phyloP scores from a whole-genome alignment of 2,113 vertebrate species.

The Macquaria australasica region DNA sequence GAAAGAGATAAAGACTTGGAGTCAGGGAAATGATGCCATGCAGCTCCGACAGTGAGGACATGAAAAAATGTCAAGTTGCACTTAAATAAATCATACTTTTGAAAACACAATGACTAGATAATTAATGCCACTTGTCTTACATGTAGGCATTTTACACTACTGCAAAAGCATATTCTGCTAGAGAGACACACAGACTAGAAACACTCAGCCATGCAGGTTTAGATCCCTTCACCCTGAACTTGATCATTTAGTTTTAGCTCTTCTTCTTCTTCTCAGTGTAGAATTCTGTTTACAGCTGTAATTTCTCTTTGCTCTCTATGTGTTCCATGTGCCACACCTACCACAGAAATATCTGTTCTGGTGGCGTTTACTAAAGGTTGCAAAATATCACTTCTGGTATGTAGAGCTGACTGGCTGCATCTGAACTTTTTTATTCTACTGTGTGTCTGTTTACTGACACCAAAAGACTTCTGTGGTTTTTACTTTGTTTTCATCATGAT shows the following conservation, averaged over 20 bases:
- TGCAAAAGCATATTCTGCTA: background rate
- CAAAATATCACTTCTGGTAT: background rate
- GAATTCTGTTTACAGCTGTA: too few relatives aligned
- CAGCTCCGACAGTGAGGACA: background rate
- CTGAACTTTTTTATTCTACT: background rate
- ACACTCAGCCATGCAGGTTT: background rate
- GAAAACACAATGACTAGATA: too few relatives aligned
- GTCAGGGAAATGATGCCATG: background rate
- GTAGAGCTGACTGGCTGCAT: background rate
- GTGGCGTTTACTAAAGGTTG: background rate
- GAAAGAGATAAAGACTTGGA: background rate
- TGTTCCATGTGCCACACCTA: background rate
- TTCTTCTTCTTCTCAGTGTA: background rate
- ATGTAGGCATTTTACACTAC: too few relatives aligned
- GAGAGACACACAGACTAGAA: background rate
- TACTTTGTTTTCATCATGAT: too few relatives aligned
- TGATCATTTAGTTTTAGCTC: background rate
- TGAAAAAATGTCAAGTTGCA: background rate
- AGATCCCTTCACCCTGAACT: background rate
- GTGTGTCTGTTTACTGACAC: too few relatives aligned
- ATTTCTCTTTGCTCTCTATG: background rate
- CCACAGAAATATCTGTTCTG: background rate
- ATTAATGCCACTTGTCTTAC: too few relatives aligned
- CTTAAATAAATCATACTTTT: slow-evolving; percentile 6
- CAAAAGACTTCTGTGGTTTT: too few relatives aligned